These are phyloP conservation scores for Eristalinus sepulchralis DNA, from an alignment of 2,888 invertebrate genomes.

Conservation along the genomic window DNA sequence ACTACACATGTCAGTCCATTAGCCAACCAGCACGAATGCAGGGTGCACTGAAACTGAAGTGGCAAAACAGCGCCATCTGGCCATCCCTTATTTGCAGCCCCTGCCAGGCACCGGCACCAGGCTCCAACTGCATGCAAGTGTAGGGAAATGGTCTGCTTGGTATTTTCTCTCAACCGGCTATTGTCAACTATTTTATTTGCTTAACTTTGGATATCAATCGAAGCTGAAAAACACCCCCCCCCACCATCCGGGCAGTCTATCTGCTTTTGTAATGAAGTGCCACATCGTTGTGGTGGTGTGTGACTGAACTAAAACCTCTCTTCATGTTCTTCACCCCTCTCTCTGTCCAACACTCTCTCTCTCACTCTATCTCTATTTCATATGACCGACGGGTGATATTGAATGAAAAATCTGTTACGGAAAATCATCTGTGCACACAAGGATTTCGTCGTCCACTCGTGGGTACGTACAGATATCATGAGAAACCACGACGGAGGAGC, in stretches of 20 bases:
- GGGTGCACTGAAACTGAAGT: too few species aligned
- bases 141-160: background rate
- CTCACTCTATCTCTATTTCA: background rate
- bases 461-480: conserved; percentile 53
- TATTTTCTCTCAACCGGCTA: conserved; percentile 9
- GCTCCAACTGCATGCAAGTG: background rate
- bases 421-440: conserved; percentile 63
- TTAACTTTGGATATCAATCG: conserved; percentile 68
- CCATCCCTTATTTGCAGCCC: background rate
- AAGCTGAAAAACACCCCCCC: conserved; percentile 67
- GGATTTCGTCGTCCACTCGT: conserved; percentile 8
- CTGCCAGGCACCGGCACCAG: background rate
- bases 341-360: background rate
- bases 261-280: conserved; percentile 47
- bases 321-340: background rate
- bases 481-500: conserved; percentile 32
- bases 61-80: too few species aligned
- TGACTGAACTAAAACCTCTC: background rate
- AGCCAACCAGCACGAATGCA: background rate
- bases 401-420: conserved; percentile 70
- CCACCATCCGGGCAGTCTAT: conserved; percentile 11
- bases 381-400: conserved; percentile 59
- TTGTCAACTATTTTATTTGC: conserved; percentile 67
- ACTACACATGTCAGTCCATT: too few species aligned
- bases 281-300: conserved; percentile 25